Percentiles rank a stretch among this genome's conserved stretches.
Conservation (phyloP, 2,888 invertebrate genomes). For the Caenorhabditis virilis region DNA sequence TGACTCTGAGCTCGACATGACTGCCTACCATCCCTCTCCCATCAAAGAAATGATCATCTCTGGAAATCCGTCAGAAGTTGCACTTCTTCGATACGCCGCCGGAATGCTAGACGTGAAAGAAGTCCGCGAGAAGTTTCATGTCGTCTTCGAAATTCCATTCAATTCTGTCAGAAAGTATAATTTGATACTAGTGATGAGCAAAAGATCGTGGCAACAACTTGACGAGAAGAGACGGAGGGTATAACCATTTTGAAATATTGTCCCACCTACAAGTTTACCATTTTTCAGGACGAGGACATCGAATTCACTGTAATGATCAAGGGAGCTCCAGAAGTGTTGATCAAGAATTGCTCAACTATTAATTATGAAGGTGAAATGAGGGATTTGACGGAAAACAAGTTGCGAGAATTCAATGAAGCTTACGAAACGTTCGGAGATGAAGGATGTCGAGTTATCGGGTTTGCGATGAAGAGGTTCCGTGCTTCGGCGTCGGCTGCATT, state of each 20-base stretch:
- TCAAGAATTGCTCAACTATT: constrained; percentile 48
- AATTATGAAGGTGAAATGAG: constrained; percentile 28
- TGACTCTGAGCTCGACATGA: constrained; percentile 41
- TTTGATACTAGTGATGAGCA: constrained; percentile 44
- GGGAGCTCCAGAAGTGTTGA: constrained; percentile 59
- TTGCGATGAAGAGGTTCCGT: constrained; percentile 52
- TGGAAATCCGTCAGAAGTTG: constrained; percentile 52
- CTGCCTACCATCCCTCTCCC: constrained; percentile 28
- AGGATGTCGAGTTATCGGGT: constrained; percentile 61
- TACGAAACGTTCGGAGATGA: constrained; percentile 58
- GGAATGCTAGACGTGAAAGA: constrained; percentile 37
- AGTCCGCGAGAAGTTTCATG: constrained; percentile 37
- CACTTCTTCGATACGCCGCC: constrained; percentile 43
- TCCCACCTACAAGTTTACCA: too few relatives aligned
- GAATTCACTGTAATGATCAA: constrained; percentile 54
- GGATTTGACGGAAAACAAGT: constrained; percentile 24
- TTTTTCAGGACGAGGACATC: constrained; percentile 26
- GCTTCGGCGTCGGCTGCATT: constrained; percentile 48
- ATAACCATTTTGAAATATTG: too few relatives aligned
- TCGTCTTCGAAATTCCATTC: constrained; percentile 61
- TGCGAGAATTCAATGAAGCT: constrained; percentile 46
- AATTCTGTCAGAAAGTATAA: constrained; percentile 59
- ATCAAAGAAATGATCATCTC: constrained; percentile 38
- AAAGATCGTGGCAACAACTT: constrained; percentile 14
- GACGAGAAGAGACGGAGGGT: constrained; percentile 15